Conservation (phyloP, 1,140 invertebrate species). For the Kradibia gibbosae region DNA sequence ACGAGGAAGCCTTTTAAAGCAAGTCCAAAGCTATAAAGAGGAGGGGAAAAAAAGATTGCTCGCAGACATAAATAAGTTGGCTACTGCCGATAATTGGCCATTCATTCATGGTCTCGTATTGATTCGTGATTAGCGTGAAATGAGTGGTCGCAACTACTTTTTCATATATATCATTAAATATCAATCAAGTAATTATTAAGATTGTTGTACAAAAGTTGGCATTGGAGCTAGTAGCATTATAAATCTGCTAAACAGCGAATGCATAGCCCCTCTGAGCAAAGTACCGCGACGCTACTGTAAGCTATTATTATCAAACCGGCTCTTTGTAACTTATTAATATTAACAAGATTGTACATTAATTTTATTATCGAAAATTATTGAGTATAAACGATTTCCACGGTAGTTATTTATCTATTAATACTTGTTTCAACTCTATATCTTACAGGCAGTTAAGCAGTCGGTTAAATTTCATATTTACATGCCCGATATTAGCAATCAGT, state of each 20-base stretch:
- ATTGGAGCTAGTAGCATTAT: neutral
- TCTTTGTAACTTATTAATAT: neutral
- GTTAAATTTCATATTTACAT: neutral
- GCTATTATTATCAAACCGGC: neutral
- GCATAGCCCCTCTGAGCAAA: neutral
- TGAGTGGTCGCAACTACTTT: neutral
- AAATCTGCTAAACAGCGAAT: neutral
- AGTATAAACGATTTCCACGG: neutral
- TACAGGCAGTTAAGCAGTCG: neutral
- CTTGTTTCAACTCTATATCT: neutral
- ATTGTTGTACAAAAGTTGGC: neutral
- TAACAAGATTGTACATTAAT: neutral
- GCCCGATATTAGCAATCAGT: neutral
- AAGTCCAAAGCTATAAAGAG: neutral
- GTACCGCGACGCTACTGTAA: neutral
- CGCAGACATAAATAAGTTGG: neutral
- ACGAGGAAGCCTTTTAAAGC: neutral
- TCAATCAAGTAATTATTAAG: neutral
- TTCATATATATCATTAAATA: slow-evolving; percentile 8
- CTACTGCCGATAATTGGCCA: neutral
- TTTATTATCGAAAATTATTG: neutral
- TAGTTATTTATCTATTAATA: neutral
- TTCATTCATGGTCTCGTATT: neutral
- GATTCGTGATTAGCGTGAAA: neutral
- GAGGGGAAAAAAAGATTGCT: neutral